phyloP scores from a whole-genome alignment of 1,140 invertebrate species.

The Neodiprion pinetum region DNA sequence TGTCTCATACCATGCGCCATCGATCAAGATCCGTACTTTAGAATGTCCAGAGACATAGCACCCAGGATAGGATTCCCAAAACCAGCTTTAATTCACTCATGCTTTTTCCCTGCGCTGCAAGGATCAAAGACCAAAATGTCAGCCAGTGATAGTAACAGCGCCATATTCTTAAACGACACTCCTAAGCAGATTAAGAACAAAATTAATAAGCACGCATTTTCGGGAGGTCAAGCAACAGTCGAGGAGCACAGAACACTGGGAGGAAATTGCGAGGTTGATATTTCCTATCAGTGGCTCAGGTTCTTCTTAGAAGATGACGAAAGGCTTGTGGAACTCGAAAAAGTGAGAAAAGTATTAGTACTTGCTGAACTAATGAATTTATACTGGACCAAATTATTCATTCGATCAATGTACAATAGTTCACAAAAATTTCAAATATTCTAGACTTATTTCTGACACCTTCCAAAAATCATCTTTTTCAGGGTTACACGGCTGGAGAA shows the following conservation, averaged over 20 bases:
- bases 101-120: slow-evolving; percentile 95
- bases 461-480: slow-evolving; percentile 33
- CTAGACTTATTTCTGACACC: slow-evolving; percentile 21
- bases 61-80: slow-evolving; percentile 88
- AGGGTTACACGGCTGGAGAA: slow-evolving; percentile 89
- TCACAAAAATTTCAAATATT: slow-evolving; percentile 18
- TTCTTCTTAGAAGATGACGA: slow-evolving; percentile 98
- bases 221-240: slow-evolving; percentile 90
- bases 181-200: slow-evolving; percentile 98
- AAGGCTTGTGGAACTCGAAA: slow-evolving; percentile 80
- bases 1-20: slow-evolving; percentile 99
- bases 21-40: slow-evolving; percentile 99
- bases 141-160: slow-evolving; percentile 91
- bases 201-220: slow-evolving; percentile 98
- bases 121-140: slow-evolving; percentile 99
- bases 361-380: slow-evolving; percentile 13
- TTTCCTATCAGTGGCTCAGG: slow-evolving; percentile 93
- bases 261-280: slow-evolving; percentile 95
- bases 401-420: slow-evolving; percentile 11
- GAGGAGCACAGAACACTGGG: slow-evolving; percentile 92
- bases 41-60: slow-evolving; percentile 97
- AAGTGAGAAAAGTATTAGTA: slow-evolving; percentile 59
- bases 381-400: slow-evolving; percentile 16
- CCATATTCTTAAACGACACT: slow-evolving; percentile 95
- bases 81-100: slow-evolving; percentile 93